phyloP scores from a whole-genome alignment of 2,888 invertebrate species.

The Amphipoea lucens region DNA sequence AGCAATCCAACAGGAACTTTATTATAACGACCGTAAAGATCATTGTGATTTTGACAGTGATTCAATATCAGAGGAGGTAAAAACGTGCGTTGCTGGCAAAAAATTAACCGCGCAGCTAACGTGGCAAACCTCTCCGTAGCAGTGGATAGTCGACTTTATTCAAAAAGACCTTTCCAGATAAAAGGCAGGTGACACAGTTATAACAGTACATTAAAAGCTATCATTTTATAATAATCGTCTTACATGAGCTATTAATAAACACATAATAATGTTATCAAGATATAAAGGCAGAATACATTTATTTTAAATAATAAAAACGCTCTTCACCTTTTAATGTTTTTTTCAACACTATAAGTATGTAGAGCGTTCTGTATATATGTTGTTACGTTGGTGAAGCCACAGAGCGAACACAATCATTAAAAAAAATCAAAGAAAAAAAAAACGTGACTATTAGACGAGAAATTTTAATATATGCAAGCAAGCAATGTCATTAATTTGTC shows the following conservation, averaged over 20 bases:
- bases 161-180: neutral
- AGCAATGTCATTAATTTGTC: too few relatives aligned
- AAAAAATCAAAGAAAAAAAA: neutral
- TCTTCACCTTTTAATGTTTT: neutral
- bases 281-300: neutral
- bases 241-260: constrained; percentile 13
- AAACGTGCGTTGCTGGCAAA: neutral
- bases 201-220: constrained; percentile 19
- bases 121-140: too few relatives aligned
- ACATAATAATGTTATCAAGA: constrained; percentile 5
- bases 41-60: too few relatives aligned
- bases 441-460: neutral
- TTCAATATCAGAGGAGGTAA: too few relatives aligned
- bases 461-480: neutral
- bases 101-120: neutral
- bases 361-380: neutral
- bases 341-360: neutral
- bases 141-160: neutral
- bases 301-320: neutral
- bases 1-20: too few relatives aligned
- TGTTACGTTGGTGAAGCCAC: neutral
- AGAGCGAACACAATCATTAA: neutral
- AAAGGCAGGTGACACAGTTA: constrained; percentile 32
- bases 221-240: neutral
- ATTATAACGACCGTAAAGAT: too few relatives aligned